phyloP scores from a whole-genome alignment of 1,140 invertebrate species.

The Drosophila quadrilineata region DNA sequence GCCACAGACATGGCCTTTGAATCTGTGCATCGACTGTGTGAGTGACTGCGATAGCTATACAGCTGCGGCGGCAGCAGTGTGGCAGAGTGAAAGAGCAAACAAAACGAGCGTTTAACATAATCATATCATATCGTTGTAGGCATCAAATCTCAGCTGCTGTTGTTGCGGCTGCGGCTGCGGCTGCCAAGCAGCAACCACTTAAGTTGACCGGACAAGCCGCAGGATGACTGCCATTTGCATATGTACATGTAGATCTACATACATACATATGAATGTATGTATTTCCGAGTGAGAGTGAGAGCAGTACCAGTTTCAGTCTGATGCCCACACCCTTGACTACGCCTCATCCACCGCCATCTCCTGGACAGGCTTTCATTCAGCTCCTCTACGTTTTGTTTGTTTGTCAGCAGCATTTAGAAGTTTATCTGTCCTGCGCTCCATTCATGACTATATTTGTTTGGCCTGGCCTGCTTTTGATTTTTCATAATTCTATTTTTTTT shows the following conservation, averaged over 20 bases:
- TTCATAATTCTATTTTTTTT: constrained; percentile 24
- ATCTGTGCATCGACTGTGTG: constrained; percentile 14
- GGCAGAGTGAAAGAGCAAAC: constrained; percentile 57
- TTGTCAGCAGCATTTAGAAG: constrained; percentile 61
- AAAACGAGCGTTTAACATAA: constrained; percentile 78
- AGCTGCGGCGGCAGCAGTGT: too few species aligned
- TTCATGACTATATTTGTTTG: constrained; percentile 65
- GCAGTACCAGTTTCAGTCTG: constrained; percentile 4
- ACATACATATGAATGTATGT: too few species aligned
- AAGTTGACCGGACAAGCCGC: constrained; percentile 55
- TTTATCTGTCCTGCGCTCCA: constrained; percentile 61
- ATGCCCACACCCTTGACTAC: constrained; percentile 8
- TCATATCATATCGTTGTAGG: constrained; percentile 74
- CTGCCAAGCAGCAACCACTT: constrained; percentile 59
- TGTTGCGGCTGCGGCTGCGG: constrained; percentile 23
- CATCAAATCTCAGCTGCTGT: constrained; percentile 67
- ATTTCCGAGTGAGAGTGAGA: too few species aligned
- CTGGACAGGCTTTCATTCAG: constrained; percentile 3
- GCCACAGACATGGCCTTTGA: constrained; percentile 1
- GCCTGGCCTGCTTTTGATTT: constrained; percentile 64
- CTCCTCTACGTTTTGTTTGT: constrained; percentile 50
- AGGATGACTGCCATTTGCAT: constrained; percentile 74
- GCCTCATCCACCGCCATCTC: neutral
- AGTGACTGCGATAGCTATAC: constrained; percentile 41
- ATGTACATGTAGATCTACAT: constrained; percentile 38